Base-by-base conservation (phyloP, 1,140 invertebrate genomes). In the Oedothorax gibbosus region DNA sequence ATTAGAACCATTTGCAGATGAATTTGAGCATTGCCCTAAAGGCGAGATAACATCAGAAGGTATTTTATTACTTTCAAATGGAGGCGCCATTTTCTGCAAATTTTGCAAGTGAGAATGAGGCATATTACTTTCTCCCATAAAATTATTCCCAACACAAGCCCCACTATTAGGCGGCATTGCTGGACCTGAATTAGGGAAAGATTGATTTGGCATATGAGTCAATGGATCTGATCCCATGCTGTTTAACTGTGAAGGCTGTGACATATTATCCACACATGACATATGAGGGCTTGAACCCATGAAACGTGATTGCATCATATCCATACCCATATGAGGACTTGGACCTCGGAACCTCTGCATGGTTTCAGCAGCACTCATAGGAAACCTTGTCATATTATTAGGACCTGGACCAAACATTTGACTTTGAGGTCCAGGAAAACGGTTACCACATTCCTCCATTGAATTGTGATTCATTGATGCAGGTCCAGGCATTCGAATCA, bases 361-460 rank as follows among this genome's bases (percentile, higher is more conserved):
- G 35, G 84, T 18, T 71, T 85, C 79, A 84, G 85, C 64, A 60
- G 56, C 66, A 86, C 72, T 87, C 0, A 20, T 72, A 56, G 78
- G 75, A 82, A 86, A 81, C 54, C 85, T 71, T 21, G 69, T 15
- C 21, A 76, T 54, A 53, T 57, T 62, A 50, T n/a, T 35, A 51
- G 78, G 18, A 69, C 71, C 64, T 77, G 79, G 49, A 53, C 73
- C 85, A 86, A 77, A 83, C 14, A 66, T 56, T 65, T 82, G 79
- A 51, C 66, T 86, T 82, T 35, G 84, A 60, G 50, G 88, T 86
- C 78, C 87, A 90, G 64, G 92, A 89, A 88, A 91, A 80, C 94
- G 92, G 71, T 91, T 90, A 81, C 60, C 87, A 71, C 56, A 35
- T 93, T 85, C 93, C 92, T 87, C 93, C 91, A 90, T 95, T 94